Evolutionary conservation across 2,888 invertebrate species (phyloP).

Genomic region (Aproaerema taeniolella): DNA sequence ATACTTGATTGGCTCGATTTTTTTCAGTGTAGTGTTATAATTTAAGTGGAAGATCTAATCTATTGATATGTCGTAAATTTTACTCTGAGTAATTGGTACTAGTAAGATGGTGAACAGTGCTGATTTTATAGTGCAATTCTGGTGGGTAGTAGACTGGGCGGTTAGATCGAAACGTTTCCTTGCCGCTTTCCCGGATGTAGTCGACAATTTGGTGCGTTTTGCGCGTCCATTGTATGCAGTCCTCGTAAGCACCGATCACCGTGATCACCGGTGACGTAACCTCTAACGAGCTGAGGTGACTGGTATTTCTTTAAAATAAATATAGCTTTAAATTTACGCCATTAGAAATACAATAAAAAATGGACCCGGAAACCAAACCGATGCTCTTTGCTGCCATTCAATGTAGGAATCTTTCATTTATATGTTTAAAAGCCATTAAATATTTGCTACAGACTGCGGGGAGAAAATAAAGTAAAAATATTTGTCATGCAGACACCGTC

Average conservation of each 20-base stretch:
- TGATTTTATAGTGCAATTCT: too few species aligned
- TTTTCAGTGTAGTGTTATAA: too few species aligned
- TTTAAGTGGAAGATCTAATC: too few species aligned
- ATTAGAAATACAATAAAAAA: slow-evolving; percentile 6
- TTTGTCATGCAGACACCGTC: slow-evolving; percentile 58
- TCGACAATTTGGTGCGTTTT: slow-evolving; percentile 41
- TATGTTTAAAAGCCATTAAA: not conserved
- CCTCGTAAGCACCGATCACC: slow-evolving; percentile 38
- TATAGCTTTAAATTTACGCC: slow-evolving; percentile 16
- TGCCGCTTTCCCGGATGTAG: slow-evolving; percentile 56
- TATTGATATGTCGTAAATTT: too few species aligned
- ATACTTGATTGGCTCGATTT: too few species aligned
- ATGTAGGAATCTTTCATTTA: not conserved
- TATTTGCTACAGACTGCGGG: not conserved
- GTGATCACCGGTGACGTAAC: slow-evolving; percentile 40
- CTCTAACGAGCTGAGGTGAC: slow-evolving; percentile 37
- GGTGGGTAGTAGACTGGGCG: not conserved
- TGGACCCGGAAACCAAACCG: slow-evolving; percentile 9
- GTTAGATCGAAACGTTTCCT: slow-evolving; percentile 38
- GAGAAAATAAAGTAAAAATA: slow-evolving; percentile 19
- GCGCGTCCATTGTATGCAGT: slow-evolving; percentile 40
- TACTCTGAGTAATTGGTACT: too few species aligned
- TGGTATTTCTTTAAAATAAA: slow-evolving; percentile 30
- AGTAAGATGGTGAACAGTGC: too few species aligned
- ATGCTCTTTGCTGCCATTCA: not conserved